A percentile compares a stretch with the other conserved stretches of the same genome.
These are phyloP conservation scores for Pterois miles DNA, from an alignment of 2,797 vertebrate species.

Conservation along the genomic window DNA sequence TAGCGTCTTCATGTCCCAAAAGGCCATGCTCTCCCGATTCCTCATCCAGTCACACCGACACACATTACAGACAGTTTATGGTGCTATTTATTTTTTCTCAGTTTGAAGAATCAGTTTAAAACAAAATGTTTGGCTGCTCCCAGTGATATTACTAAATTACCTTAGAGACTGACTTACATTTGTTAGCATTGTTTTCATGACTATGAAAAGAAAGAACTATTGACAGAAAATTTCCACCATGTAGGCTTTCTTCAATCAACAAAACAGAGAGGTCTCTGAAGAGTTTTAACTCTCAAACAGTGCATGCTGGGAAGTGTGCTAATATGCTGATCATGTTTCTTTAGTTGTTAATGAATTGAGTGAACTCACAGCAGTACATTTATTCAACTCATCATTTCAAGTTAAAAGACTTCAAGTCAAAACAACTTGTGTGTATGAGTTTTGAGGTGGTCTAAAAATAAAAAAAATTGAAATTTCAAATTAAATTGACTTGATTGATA, in stretches of 20 bases:
- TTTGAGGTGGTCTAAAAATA: not conserved
- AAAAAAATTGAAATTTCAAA: not conserved
- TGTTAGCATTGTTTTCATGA: not conserved
- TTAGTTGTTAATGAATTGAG: not conserved
- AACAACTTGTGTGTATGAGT: not conserved
- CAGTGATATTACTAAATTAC: not conserved
- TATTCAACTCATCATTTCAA: not conserved
- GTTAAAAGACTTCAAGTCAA: not conserved
- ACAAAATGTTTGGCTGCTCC: not conserved
- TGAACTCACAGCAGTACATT: not conserved
- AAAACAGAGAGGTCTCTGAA: not conserved
- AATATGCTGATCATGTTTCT: not conserved
- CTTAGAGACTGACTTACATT: not conserved
- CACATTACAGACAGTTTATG: not conserved
- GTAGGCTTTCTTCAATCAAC: not conserved
- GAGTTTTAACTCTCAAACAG: not conserved
- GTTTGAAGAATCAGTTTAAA: not conserved
- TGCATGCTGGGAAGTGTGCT: not conserved
- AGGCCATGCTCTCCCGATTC: not conserved
- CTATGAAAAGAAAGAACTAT: not conserved
- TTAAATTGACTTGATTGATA: not conserved
- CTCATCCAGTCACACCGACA: not conserved
- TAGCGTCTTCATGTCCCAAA: not conserved
- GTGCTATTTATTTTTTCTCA: not conserved
- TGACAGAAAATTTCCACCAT: not conserved